Evolutionary conservation across 2,113 vertebrate genomes (phyloP).

Genomic region (Anguilla japonica): DNA sequence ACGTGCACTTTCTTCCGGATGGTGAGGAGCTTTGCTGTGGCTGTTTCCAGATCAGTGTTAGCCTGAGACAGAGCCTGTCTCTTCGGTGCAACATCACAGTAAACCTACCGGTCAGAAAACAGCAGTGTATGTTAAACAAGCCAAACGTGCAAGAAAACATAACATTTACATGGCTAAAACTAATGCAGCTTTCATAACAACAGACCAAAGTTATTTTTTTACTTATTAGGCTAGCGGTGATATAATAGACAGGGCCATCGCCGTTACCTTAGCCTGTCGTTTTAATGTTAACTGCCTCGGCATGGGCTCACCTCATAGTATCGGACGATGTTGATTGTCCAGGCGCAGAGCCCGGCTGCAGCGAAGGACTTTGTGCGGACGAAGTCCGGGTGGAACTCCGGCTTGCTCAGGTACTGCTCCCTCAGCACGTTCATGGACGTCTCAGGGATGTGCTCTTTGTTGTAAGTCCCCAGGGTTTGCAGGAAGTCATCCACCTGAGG

Average conservation of each 20-base stretch:
- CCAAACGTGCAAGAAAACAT: background rate
- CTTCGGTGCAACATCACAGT: slow-evolving; percentile 79
- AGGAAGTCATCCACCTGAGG: slow-evolving; percentile 79
- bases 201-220: background rate
- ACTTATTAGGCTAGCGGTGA: background rate
- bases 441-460: slow-evolving; percentile 82
- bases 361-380: slow-evolving; percentile 79
- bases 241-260: background rate
- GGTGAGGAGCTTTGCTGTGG: slow-evolving; percentile 69
- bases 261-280: no score
- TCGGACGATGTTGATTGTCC: slow-evolving; percentile 77
- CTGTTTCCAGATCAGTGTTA: slow-evolving; percentile 72
- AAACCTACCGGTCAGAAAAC: slow-evolving; percentile 60
- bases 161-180: background rate
- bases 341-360: slow-evolving; percentile 81
- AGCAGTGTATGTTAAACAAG: background rate
- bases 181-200: background rate
- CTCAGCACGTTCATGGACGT: slow-evolving; percentile 77
- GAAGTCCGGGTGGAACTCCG: slow-evolving; percentile 77
- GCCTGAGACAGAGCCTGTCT: slow-evolving; percentile 65
- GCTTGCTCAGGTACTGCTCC: slow-evolving; percentile 75
- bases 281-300: no score
- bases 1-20: slow-evolving; percentile 76
- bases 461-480: slow-evolving; percentile 73
- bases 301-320: slow-evolving; percentile 74